Evolutionary conservation across 1,140 invertebrate species (phyloP), one percentile per base, ranked within the genome.

Genomic region (Brachionus rotundiformis): DNA sequence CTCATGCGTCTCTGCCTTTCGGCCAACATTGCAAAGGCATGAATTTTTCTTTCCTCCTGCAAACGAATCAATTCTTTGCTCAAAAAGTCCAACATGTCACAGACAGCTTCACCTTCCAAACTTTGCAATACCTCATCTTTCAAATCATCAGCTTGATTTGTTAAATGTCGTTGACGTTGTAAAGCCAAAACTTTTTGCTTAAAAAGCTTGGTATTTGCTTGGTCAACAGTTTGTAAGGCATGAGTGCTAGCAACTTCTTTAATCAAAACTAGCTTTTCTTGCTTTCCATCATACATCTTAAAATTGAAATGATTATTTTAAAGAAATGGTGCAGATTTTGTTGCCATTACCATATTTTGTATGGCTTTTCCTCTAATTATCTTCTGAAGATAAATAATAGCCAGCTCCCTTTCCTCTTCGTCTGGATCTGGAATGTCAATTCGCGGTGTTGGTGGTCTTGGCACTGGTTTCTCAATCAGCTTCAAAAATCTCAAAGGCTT

Each of bases 61-160:
- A 93, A 87, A 82, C 92, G 89, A 63, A 91, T 86, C 68, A 93
- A 85, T 87, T 93, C 92, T 87, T 93, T 93, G 85, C 91, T 92
- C 16, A 94, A 87, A 87, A 92, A 93, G 86, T 93, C 91, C 77
- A 93, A 84, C 73, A 91, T 90, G 13, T 90, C 90, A 0, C 90
- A 90, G 4, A 93, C 87, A 1, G 91, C 90, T 33, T 89, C 89
- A 4, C 92, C 92, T 84, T 92, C 89, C 27, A 89, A 31, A 2
- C 86, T 83, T 44, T 86, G 85, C 54, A 88, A 19, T 11, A 85
- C 75, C 47, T 86, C 83, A 10, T 71, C 82, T 1, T 84, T 82
- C 7, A 81, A 13, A 23, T 63, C 29, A 25, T 68, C 39, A 16
- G 33, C 23, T 79, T 87, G 86, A 82, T 87, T 86, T 79, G 87